Evolutionary conservation across 2,888 invertebrate genomes (phyloP).

Genomic region (Lamellibrachia columna): DNA sequence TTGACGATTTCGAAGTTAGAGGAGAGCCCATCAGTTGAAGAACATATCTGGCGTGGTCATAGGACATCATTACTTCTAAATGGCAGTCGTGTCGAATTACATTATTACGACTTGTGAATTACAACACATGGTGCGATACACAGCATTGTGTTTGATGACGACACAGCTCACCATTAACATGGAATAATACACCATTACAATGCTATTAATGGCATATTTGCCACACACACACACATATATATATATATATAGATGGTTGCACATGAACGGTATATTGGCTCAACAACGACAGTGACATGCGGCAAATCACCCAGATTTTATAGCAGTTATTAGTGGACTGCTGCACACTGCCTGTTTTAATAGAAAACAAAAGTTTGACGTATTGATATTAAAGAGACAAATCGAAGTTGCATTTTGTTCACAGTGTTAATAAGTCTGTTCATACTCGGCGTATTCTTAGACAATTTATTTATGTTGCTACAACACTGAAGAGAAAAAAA

Average conservation of each 20-base stretch:
- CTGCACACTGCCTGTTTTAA: not conserved
- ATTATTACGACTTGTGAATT: not conserved
- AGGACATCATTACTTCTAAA: not conserved
- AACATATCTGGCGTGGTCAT: not conserved
- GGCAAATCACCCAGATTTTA: not conserved
- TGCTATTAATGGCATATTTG: not conserved
- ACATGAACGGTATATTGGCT: not conserved
- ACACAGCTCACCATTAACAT: not conserved
- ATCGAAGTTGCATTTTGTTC: not conserved
- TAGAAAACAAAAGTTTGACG: not conserved
- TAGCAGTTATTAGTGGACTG: not conserved
- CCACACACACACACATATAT: not conserved
- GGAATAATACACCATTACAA: not conserved
- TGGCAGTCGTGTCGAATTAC: not conserved
- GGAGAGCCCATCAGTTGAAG: not conserved
- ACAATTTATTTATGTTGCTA: not conserved
- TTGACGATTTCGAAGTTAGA: conserved; percentile 26
- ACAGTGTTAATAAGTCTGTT: not conserved
- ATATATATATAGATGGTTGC: not conserved
- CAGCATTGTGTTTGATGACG: not conserved
- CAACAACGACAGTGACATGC: not conserved
- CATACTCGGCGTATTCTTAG: not conserved
- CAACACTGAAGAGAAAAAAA: not conserved
- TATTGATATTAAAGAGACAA: not conserved
- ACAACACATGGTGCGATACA: no score